These are phyloP conservation scores for Lamproptera curius DNA, from an alignment of 2,888 invertebrate species.

Conservation along the genomic window DNA sequence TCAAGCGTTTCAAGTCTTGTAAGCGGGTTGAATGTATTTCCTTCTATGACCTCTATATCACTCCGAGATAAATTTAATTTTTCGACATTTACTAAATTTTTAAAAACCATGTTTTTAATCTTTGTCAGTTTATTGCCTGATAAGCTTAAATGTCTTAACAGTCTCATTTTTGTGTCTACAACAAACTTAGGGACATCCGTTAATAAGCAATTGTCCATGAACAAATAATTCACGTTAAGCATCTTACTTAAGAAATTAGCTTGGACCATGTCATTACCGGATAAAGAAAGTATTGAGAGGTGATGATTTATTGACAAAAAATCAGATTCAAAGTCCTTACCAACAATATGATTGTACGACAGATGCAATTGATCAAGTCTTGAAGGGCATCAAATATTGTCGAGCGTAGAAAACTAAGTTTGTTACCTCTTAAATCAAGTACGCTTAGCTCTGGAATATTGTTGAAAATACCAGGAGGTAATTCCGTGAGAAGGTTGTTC, in stretches of 20 bases:
- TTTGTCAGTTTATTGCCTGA: constrained; percentile 2
- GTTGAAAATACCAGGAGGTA: constrained; percentile 34
- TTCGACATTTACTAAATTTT: background rate
- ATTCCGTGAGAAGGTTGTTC: constrained; percentile 30
- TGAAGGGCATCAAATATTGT: constrained; percentile 30
- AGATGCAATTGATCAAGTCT: constrained; percentile 27
- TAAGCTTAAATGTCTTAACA: constrained; percentile 3
- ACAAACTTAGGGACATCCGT: constrained; percentile 7
- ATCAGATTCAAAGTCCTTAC: background rate
- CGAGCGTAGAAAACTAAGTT: constrained; percentile 28
- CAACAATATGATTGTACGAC: background rate
- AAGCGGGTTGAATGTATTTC: constrained; percentile 1
- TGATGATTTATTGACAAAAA: constrained; percentile 28
- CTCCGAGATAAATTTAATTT: constrained; percentile 5
- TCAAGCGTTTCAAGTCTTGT: constrained; percentile 23
- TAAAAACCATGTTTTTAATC: constrained; percentile 2
- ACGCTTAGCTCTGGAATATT: constrained; percentile 28
- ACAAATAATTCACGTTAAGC: constrained; percentile 19
- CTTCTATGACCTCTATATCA: constrained; percentile 3
- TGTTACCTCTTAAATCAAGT: constrained; percentile 36
- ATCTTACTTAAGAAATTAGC: constrained; percentile 24
- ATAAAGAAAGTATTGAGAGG: constrained; percentile 33
- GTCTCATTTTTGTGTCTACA: background rate
- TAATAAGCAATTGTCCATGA: background rate
- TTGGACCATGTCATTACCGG: constrained; percentile 35